Base-by-base conservation (phyloP, 2,113 vertebrate species). In the Fulmarus glacialis region DNA sequence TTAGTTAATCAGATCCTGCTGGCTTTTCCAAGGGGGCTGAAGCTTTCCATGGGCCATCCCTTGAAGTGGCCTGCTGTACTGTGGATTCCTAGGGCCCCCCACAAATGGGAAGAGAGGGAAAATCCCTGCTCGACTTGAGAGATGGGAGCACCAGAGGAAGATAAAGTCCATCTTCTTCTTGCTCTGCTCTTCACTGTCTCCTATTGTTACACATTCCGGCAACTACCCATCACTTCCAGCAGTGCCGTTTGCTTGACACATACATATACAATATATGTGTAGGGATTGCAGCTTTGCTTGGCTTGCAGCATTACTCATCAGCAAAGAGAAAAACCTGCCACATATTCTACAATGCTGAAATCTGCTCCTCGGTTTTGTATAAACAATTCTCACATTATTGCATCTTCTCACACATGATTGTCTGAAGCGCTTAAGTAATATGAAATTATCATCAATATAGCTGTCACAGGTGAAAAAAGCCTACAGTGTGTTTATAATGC, bases 361-460 rank as follows among this genome's bases (percentile, higher is more conserved):
- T 90, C 36, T 73, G 63, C 64, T 84, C 88, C 82, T 93, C 8
- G 36, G 48, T 93, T 98, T 97, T 95, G 85, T 95, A 90, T 93
- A 92, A 98, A 96, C 97, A 94, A 87, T 96, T 97, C 91, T 95
- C 95, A 96, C 95, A 86, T 95, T 98, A 93, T 84, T 96, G 80
- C 80, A 75, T 96, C 87, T 90, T 96, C 83, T 91, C 87, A 95
- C 89, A 94, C 75, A 79, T 95, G 94, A 95, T 94, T 94, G 91
- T 96, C 96, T 92, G 95, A 98, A 96, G 96, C 32, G 81, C 96
- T 97, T 98, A 97, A 96, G 84, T 64, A 91, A 72, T 75, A 94
- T 66, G 93, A 94, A 96, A 97, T 81, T 87, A 77, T 91, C 90
- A 90, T 95, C 95, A 90, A 89, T 97, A 88, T 59, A 91, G 40